Evolutionary conservation across 2,113 vertebrate genomes (phyloP).

Genomic region (Gymnorhina tibicen): DNA sequence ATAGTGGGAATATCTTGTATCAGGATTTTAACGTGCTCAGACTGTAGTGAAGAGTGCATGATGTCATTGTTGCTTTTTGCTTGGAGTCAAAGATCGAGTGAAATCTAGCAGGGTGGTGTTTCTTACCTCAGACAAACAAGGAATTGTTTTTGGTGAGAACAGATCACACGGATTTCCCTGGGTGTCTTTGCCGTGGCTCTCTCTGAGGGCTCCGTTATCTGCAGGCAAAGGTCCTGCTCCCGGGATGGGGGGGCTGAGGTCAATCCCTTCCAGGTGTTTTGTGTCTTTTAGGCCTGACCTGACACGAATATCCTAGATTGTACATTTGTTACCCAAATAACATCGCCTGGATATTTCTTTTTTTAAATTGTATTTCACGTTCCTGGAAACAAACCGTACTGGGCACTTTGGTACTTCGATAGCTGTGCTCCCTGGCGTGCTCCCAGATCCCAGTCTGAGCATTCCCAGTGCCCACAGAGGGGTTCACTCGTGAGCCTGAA

Average conservation of each 20-base stretch:
- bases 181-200: background rate
- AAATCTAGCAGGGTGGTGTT: background rate
- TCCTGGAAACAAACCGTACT: background rate
- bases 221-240: background rate
- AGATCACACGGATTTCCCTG: background rate
- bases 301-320: background rate
- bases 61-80: slow-evolving; percentile 32
- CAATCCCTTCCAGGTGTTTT: background rate
- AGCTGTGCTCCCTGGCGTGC: background rate
- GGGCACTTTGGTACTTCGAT: background rate
- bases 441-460: background rate
- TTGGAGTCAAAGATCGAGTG: background rate
- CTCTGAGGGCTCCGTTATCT: background rate
- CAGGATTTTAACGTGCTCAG: background rate
- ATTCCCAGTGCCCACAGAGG: background rate
- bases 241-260: background rate
- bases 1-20: background rate
- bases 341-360: background rate
- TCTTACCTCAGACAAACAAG: slow-evolving; percentile 6
- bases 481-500: background rate
- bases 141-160: slow-evolving; percentile 22
- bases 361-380: background rate
- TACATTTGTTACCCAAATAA: background rate
- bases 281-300: background rate
- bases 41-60: background rate